phyloP scores from a whole-genome alignment of 1,140 invertebrate species.

The Acromyrmex charruanus region DNA sequence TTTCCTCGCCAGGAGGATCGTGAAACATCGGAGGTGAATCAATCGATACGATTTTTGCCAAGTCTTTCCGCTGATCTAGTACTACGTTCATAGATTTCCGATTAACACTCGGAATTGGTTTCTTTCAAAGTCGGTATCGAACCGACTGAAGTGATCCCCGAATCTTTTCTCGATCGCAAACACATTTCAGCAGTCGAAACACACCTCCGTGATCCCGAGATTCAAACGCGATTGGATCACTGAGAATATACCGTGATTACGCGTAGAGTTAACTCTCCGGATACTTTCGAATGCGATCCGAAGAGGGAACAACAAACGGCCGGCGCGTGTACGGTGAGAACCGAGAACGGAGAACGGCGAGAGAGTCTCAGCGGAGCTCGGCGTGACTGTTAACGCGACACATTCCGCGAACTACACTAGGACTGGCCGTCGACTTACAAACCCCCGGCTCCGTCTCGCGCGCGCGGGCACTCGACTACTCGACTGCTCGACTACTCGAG shows the following conservation, averaged over 20 bases:
- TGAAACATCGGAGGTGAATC: conserved; percentile 1
- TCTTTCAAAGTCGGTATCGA: neutral
- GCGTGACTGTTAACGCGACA: conserved; percentile 28
- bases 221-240: neutral
- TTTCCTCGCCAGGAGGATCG: neutral
- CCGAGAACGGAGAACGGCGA: neutral
- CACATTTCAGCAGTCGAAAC: conserved; percentile 31
- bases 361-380: neutral
- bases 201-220: neutral
- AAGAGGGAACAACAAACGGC: neutral
- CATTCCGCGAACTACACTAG: conserved; percentile 43
- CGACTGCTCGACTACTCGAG: neutral
- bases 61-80: neutral
- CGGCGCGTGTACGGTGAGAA: neutral
- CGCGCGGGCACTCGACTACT: neutral
- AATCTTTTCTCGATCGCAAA: conserved; percentile 27
- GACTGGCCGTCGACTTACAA: conserved; percentile 37
- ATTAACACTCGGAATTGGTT: neutral
- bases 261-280: neutral
- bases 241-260: neutral
- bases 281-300: conserved; percentile 8
- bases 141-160: neutral
- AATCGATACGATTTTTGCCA: neutral
- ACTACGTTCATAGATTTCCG: neutral
- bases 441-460: neutral